phyloP scores from a whole-genome alignment of 2,888 invertebrate species.

The Taenaris catops region DNA sequence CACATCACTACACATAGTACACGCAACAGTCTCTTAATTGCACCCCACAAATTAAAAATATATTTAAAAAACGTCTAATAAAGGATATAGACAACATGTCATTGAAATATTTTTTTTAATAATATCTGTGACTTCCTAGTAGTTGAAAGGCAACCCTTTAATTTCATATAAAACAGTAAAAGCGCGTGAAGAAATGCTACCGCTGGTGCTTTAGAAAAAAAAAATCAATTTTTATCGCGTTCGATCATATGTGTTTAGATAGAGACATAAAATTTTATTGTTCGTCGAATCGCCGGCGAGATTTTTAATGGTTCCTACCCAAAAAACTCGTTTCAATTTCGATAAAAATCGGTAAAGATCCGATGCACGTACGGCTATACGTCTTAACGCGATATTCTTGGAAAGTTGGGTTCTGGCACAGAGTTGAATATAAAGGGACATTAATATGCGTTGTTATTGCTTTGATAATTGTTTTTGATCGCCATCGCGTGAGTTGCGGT shows the following conservation, averaged over 20 bases:
- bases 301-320: constrained; percentile 38
- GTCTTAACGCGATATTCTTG: constrained; percentile 29
- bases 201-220: constrained; percentile 17
- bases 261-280: constrained; percentile 54
- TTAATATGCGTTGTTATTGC: constrained; percentile 37
- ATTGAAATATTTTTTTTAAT: no score
- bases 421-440: constrained; percentile 37
- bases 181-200: constrained; percentile 30
- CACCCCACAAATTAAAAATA: no score
- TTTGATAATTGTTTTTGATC: constrained; percentile 36
- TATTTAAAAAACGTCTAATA: no score
- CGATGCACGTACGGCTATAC: constrained; percentile 35
- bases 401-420: constrained; percentile 27
- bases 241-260: constrained; percentile 39
- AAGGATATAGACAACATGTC: no score
- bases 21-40: no score
- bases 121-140: constrained; percentile 5
- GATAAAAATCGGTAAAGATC: constrained; percentile 45
- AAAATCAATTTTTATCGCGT: constrained; percentile 36
- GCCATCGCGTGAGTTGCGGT: constrained; percentile 29
- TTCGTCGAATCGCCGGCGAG: constrained; percentile 42
- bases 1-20: no score
- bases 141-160: constrained; percentile 12
- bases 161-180: constrained; percentile 10
- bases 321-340: constrained; percentile 41